Base-by-base conservation (phyloP, 2,888 invertebrate species). In the Caenorhabditis macrosperma region DNA sequence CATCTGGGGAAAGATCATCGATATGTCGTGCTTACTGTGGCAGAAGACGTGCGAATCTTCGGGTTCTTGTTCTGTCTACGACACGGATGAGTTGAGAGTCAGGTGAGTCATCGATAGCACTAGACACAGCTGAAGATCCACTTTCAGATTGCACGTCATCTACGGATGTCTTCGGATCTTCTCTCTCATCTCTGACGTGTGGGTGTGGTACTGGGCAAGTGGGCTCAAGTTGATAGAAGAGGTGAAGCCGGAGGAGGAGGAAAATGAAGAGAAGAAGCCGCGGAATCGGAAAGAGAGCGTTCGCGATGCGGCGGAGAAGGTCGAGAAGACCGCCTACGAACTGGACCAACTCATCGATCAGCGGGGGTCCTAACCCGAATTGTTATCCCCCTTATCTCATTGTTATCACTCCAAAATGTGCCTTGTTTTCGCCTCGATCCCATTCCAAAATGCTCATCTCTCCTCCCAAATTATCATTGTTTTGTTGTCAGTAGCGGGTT, bases 1-100 rank as follows among this genome's bases (percentile, higher is more conserved):
- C 9, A 74, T 91, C 22, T 91, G 91, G 84, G 91, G 91, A 15
- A 87, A 86, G 22, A 88, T 91, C 10, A 88, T 91, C 60, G 91
- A 92, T 81, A 86, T 88, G 72, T 87, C 91, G 33, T 92, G 91
- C 77, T 69, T 90, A 10, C 83, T 90, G 9, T 92, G 91, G 91
- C 89, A 91, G 57, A 88, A 89, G 41, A 85, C 86, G 5, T 91
- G 91, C 76, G 90, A 87, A 5, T 82, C 67, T 1, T 78, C 78
- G n/a, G 91, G 91, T 5, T 88, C 91, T 4, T 92, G 91, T 69
- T 89, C 91, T 75, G 78, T 91, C 10, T 92, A 91, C 81, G 90
- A 91, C 67, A 91, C 90, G 24, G 82, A 84, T 50, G 78, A 86
- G n/a, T 83, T 92, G 60, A 83, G 91, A 74, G 66, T 88, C 57